Evolutionary conservation across 2,797 vertebrate genomes (phyloP), one percentile per base, ranked within the genome.

Genomic region (Poeciliopsis infans): DNA sequence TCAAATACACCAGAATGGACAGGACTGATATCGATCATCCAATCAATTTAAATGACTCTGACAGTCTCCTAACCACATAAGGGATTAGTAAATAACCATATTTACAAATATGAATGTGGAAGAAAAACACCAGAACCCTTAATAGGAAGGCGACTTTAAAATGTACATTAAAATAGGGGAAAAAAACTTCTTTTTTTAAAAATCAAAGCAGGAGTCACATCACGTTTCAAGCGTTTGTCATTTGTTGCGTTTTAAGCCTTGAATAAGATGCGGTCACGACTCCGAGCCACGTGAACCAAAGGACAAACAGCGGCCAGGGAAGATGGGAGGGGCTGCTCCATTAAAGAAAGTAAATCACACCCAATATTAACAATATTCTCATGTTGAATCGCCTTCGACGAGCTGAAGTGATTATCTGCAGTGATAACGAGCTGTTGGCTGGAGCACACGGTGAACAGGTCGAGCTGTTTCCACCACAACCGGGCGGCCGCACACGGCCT

Each of bases 281-380:
- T 74, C 68, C 55, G 53, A 83, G 89, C 89, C 93, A 94, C 92
- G 92, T 94, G 89, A 93, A 77, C 23, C 64, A 12, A 41, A 36
- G 45, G 59, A 10, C 25, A 64, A 46, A 70, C 61, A 64, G 82
- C 80, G 75, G 74, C 84, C 36, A 76, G 43, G 75, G 46, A 15
- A 83, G 46, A 81, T 80, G 84, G 88, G 88, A 88, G 85, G 78
- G 83, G 83, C 79, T 64, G 69, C 11, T 5, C 33, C 12, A 31
- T 15, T 71, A 2, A 77, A 2, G 31, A 16, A 33, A 18, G 8
- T 18, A 16, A 33, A 83, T 46, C 20, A 1, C 13, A 43, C 5
- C 36, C 33, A 23, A 61, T 25, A 23, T 2, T 43, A 13, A 11
- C 3, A 0, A 25, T 28, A 13, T 28, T 10, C 49, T 15, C 49